Evolutionary conservation across 2,888 invertebrate species (phyloP).

Genomic region (Mythimna albipuncta): DNA sequence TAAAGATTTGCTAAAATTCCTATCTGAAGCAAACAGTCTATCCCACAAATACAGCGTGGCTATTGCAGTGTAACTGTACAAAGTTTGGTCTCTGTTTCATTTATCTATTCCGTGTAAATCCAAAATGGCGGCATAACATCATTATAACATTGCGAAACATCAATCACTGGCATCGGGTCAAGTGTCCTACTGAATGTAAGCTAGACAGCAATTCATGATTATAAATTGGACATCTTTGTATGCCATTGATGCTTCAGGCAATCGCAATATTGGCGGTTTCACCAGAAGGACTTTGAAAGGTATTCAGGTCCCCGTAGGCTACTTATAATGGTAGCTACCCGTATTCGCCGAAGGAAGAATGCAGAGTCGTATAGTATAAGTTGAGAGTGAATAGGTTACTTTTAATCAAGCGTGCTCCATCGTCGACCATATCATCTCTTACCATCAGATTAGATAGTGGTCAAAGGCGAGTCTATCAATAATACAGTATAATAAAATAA

Average conservation of each 20-base stretch:
- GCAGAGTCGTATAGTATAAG: not conserved
- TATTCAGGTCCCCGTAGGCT: not conserved
- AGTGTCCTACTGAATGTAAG: constrained; percentile 18
- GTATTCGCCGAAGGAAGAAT: not conserved
- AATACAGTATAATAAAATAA: too few relatives aligned
- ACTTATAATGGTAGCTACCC: not conserved
- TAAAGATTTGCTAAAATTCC: too few relatives aligned
- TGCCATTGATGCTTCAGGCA: constrained; percentile 21
- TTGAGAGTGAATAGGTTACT: too few relatives aligned
- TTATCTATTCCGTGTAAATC: constrained; percentile 15
- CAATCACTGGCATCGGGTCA: constrained; percentile 46
- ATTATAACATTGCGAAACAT: constrained; percentile 45
- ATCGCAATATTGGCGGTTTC: constrained; percentile 24
- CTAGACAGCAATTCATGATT: constrained; percentile 47
- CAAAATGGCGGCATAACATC: constrained; percentile 41
- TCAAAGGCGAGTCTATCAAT: too few relatives aligned
- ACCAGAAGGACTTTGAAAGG: not conserved
- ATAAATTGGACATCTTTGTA: constrained; percentile 42
- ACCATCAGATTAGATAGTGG: too few relatives aligned
- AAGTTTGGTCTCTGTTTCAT: not conserved
- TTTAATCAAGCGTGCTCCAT: too few relatives aligned
- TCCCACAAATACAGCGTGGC: too few relatives aligned
- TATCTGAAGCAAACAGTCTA: too few relatives aligned
- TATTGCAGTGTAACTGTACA: not conserved
- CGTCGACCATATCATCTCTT: too few relatives aligned